Evolutionary conservation across 2,888 invertebrate genomes (phyloP).

Genomic region (Caenorhabditis japonica): DNA sequence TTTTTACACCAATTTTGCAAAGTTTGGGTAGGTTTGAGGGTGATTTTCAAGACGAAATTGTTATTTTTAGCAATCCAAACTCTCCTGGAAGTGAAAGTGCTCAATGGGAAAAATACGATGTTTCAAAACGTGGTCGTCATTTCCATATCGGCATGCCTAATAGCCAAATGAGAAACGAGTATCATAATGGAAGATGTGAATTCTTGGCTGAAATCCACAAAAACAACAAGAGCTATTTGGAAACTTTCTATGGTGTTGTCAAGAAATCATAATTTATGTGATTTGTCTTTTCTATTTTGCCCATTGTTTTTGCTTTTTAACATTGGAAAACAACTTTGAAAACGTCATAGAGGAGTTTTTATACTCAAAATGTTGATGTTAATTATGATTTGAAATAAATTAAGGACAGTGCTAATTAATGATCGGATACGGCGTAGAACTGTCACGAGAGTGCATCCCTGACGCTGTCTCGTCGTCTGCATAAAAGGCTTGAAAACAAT

Average conservation of each 20-base stretch:
- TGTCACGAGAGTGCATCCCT: too few relatives aligned
- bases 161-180: conserved; percentile 12
- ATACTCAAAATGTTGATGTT: too few relatives aligned
- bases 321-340: too few relatives aligned
- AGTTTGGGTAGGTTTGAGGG: conserved; percentile 54
- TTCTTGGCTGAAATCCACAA: conserved; percentile 10
- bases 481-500: too few relatives aligned
- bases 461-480: too few relatives aligned
- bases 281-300: not conserved
- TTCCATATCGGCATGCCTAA: conserved; percentile 4
- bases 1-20: conserved; percentile 63
- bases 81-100: not conserved
- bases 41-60: too few relatives aligned
- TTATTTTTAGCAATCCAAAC: conserved; percentile 1
- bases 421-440: too few relatives aligned
- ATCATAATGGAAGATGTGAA: conserved; percentile 9
- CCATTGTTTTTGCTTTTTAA: not conserved
- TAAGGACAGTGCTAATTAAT: too few relatives aligned
- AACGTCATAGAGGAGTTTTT: too few relatives aligned
- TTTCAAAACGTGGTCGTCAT: not conserved
- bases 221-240: conserved; percentile 20
- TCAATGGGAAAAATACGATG: conserved; percentile 5
- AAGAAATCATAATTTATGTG: not conserved
- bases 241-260: conserved; percentile 19
- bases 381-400: too few relatives aligned